Conservation (phyloP, 92 coral and sea anemone genomes). For the Parazoanthus atlanticus region DNA sequence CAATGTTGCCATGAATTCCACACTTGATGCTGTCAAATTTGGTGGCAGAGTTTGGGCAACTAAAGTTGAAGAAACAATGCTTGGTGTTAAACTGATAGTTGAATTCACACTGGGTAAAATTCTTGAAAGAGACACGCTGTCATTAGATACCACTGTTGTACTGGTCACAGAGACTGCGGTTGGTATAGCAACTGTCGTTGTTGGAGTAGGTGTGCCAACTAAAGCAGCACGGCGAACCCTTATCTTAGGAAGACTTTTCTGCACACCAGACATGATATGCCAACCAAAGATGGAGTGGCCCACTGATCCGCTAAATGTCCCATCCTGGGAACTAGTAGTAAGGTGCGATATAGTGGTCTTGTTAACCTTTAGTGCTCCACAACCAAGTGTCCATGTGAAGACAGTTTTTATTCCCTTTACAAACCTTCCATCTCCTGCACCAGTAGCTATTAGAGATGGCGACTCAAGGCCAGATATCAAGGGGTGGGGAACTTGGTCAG, state of each 20-base stretch:
- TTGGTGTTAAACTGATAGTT: conserved; percentile 8
- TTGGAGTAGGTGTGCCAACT: conserved; percentile 80
- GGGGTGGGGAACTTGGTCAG: conserved; percentile 70
- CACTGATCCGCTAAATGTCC: conserved; percentile 61
- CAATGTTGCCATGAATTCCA: background rate
- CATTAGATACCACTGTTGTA: conserved; percentile 54
- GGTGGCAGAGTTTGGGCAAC: conserved; percentile 6
- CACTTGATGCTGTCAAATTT: conserved; percentile 24
- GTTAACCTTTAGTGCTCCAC: conserved; percentile 85
- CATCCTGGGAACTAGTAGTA: conserved; percentile 73
- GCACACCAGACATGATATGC: conserved; percentile 89
- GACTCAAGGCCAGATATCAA: conserved; percentile 71
- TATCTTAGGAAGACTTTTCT: conserved; percentile 60
- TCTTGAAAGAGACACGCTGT: conserved; percentile 35
- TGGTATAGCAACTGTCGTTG: conserved; percentile 62
- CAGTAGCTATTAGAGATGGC: conserved; percentile 77
- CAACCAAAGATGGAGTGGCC: conserved; percentile 87
- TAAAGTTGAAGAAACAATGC: background rate
- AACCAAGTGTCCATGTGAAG: conserved; percentile 82
- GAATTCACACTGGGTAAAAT: conserved; percentile 14
- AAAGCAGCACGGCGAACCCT: conserved; percentile 65
- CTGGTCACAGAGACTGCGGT: conserved; percentile 63
- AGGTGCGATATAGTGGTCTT: conserved; percentile 62
- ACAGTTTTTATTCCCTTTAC: conserved; percentile 71
- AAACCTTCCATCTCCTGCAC: conserved; percentile 89